These are phyloP conservation scores for Siderastrea radians DNA, from an alignment of 92 coral and sea anemone genomes.

Conservation along the genomic window DNA sequence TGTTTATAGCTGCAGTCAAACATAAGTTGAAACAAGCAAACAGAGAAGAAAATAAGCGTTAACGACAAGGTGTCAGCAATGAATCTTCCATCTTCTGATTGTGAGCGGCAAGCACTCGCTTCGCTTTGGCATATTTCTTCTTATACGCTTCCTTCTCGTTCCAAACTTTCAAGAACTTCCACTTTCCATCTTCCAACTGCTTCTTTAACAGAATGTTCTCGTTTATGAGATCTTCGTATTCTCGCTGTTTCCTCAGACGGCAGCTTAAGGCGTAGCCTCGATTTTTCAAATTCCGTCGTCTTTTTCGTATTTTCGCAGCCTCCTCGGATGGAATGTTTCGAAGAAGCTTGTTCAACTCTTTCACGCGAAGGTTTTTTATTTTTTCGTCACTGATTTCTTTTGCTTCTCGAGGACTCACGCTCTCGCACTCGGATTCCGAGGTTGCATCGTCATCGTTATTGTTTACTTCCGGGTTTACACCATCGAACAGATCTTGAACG, in stretches of 20 bases:
- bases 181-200: slow-evolving; percentile 51
- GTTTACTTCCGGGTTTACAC: background rate
- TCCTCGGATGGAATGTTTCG: slow-evolving; percentile 49
- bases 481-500: slow-evolving; percentile 36
- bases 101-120: background rate
- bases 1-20: too few species aligned
- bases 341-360: slow-evolving; percentile 58
- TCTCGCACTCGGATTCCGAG: slow-evolving; percentile 6
- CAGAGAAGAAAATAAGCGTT: too few species aligned
- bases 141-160: slow-evolving; percentile 37
- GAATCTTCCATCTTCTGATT: background rate
- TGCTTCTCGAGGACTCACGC: background rate
- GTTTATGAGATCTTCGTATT: slow-evolving; percentile 44
- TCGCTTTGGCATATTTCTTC: slow-evolving; percentile 12
- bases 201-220: slow-evolving; percentile 39
- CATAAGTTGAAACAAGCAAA: too few species aligned
- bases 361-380: slow-evolving; percentile 60
- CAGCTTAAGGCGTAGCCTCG: slow-evolving; percentile 80
- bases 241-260: slow-evolving; percentile 57
- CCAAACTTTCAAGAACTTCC: slow-evolving; percentile 13
- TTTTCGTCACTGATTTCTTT: slow-evolving; percentile 47
- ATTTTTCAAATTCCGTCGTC: slow-evolving; percentile 79
- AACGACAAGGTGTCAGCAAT: background rate
- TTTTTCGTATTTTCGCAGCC: slow-evolving; percentile 46
- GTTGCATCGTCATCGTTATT: slow-evolving; percentile 12